Conservation (phyloP, 2,113 vertebrate species). For the Garra rufa region DNA sequence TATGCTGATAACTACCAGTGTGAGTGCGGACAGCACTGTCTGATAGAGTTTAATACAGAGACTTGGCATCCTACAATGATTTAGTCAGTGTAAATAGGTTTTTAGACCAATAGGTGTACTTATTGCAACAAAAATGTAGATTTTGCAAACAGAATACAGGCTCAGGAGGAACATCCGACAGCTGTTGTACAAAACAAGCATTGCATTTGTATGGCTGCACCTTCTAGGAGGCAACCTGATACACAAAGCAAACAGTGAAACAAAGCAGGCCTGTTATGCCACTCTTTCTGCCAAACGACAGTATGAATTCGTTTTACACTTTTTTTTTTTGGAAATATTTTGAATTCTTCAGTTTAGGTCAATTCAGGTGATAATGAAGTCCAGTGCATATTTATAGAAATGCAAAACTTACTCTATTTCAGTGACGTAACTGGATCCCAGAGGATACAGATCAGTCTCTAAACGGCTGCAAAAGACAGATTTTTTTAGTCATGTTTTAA, state of each 20-base stretch:
- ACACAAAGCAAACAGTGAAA: background rate
- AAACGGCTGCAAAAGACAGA: slow-evolving; percentile 70
- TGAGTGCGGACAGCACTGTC: background rate
- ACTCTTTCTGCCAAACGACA: background rate
- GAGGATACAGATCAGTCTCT: slow-evolving; percentile 82
- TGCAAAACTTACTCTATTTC: slow-evolving; percentile 77
- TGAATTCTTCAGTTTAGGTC: background rate
- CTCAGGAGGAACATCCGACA: background rate
- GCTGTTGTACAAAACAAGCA: background rate
- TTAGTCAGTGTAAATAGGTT: background rate
- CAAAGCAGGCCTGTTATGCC: background rate
- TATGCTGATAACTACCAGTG: background rate
- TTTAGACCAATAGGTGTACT: background rate
- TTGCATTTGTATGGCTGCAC: background rate
- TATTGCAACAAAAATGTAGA: background rate
- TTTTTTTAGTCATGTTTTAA: background rate
- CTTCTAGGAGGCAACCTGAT: slow-evolving; percentile 7
- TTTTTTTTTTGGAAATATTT: background rate
- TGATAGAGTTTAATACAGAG: background rate
- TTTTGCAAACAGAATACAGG: too few species aligned
- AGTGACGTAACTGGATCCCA: slow-evolving; percentile 82
- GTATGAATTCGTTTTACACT: background rate
- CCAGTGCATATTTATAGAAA: background rate
- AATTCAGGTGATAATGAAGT: background rate
- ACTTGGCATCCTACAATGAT: background rate